Evolutionary conservation across 2,797 vertebrate genomes (phyloP), one percentile per base, ranked within the genome.

Genomic region (Cynopterus sphinx): DNA sequence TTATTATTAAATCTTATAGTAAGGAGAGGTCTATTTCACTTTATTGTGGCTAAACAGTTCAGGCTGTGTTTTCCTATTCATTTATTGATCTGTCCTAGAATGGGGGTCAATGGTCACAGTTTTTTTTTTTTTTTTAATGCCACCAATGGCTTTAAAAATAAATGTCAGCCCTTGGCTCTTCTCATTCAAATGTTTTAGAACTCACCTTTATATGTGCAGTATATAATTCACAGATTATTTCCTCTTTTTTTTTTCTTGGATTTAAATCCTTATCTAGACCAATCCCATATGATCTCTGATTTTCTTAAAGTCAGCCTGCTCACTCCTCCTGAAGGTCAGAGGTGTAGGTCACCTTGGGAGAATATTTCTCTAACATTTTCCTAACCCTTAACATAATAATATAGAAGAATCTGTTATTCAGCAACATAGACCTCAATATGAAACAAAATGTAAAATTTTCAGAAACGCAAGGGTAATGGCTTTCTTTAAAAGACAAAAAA

Each of bases 1-100:
- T 53, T 84, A 28, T 63, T 83, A 39, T 95, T 96, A 95, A 83
- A 57, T 73, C 36, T 70, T 75, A 9, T 28, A 77, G 24, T 90
- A 53, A 84, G 31, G 9, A 90, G 46, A 49, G 33, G 22, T 65
- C n/a, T 41, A 6, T 74, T 88, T 96, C 41, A 55, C 57, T 87
- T 71, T 63, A 24, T 73, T 55, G 51, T 73, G 26, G 28, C n/a
- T 59, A 33, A 81, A 83, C 9, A 87, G 53, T 92, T 73, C 41
- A 71, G 39, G 33, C n/a, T 46, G 81, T 95, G 53, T 74, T 83
- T 79, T 9, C 61, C 36, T 84, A 9, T 21, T 67, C 49, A 70
- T 46, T 79, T n/a, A 87, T 53, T 59, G 53, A 90, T 73, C 24
- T 93, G n/a, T 70, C 49, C 36, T 39, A 88, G n/a, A 97, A 74